A percentile compares a stretch with the other conserved stretches of the same genome.
Evolutionary conservation across 2,797 vertebrate genomes (phyloP).

Genomic region (Leptatherina wallacei): DNA sequence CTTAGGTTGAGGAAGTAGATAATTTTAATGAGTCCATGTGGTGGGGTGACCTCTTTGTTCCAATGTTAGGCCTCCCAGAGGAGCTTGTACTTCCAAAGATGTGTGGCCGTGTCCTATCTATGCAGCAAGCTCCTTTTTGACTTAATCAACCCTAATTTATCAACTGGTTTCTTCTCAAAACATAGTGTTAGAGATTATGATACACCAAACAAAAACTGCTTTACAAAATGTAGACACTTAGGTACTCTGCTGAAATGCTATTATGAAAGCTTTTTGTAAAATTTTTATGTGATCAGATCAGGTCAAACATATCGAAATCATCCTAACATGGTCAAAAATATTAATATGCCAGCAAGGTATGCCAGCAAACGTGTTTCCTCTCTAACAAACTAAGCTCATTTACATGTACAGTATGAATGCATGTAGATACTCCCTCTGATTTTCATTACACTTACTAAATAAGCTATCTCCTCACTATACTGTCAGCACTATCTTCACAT

Average conservation of each 20-base stretch:
- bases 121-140: slow-evolving; percentile 7
- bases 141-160: slow-evolving; percentile 4
- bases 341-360: not conserved
- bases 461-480: not conserved
- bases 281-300: not conserved
- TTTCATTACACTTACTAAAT: not conserved
- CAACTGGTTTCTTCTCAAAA: not conserved
- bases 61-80: slow-evolving; percentile 49
- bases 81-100: slow-evolving; percentile 25
- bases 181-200: not conserved
- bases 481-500: not conserved
- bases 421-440: not conserved
- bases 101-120: slow-evolving; percentile 55
- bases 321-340: not conserved
- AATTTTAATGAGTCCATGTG: slow-evolving; percentile 65
- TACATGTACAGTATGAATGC: not conserved
- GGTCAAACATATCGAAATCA: not conserved
- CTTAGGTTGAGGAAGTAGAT: slow-evolving; percentile 51
- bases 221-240: not conserved
- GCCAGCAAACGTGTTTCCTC: not conserved
- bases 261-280: not conserved
- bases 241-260: not conserved
- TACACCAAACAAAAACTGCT: not conserved
- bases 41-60: slow-evolving; percentile 52
- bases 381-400: not conserved